Percentiles rank a stretch among this genome's conserved stretches.
Conservation (phyloP, 2,797 vertebrate genomes). For the Buceros bicornis region DNA sequence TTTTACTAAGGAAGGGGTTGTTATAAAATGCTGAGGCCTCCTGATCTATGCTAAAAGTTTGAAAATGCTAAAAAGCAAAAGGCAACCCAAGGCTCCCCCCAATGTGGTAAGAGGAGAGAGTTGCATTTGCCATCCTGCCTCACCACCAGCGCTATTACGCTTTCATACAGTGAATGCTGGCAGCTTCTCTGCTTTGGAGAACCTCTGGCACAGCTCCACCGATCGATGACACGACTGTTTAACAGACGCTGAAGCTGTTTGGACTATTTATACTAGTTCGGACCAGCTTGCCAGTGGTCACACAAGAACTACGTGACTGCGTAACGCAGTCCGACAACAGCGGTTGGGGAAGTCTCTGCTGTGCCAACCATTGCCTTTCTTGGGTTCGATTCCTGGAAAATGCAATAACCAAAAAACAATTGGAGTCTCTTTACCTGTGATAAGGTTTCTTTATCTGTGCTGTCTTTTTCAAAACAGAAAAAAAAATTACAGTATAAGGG, state of each 20-base stretch:
- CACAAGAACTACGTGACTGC: not conserved
- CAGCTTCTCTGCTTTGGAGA: not conserved
- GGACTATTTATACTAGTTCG: not conserved
- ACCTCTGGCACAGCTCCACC: not conserved
- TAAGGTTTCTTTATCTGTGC: not conserved
- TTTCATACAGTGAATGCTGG: not conserved
- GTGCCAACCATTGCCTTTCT: not conserved
- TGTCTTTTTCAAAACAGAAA: not conserved
- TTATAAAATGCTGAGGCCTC: not conserved
- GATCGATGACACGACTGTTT: not conserved
- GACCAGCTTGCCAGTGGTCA: not conserved
- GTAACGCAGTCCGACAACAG: not conserved
- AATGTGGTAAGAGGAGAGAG: not conserved
- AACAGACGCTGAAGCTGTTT: not conserved
- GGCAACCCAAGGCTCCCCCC: fast-evolving
- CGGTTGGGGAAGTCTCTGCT: not conserved
- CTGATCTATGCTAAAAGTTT: not conserved
- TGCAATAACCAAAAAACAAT: not conserved
- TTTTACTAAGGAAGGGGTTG: not conserved
- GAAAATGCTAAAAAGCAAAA: not conserved
- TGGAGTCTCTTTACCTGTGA: not conserved
- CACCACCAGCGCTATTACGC: not conserved
- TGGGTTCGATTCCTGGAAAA: not conserved
- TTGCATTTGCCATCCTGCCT: not conserved
- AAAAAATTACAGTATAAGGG: not conserved